Percentiles rank a stretch among this genome's conserved stretches.
Evolutionary conservation across 1,140 invertebrate genomes (phyloP).

Genomic region (Drosophila ananassae): DNA sequence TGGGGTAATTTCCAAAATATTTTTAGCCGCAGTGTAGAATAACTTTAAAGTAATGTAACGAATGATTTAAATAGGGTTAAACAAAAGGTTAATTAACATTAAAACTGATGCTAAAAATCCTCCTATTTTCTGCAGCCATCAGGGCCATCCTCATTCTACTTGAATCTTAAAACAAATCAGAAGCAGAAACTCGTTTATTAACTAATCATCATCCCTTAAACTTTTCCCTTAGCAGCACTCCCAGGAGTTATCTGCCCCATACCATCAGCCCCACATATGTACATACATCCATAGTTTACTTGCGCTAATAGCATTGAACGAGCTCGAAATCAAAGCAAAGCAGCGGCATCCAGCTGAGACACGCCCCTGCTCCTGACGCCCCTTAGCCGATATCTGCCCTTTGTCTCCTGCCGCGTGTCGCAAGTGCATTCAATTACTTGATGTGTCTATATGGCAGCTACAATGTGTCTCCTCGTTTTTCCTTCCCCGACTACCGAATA

Average conservation of each 20-base stretch:
- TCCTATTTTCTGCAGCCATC: no score
- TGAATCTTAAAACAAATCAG: not conserved
- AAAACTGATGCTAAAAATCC: no score
- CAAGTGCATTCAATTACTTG: slow-evolving; percentile 78
- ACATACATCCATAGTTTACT: slow-evolving; percentile 56
- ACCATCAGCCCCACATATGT: slow-evolving; percentile 1
- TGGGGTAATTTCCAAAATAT: slow-evolving; percentile 27
- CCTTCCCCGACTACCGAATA: not conserved
- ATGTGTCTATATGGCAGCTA: slow-evolving; percentile 69
- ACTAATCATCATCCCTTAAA: not conserved
- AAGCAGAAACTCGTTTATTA: not conserved
- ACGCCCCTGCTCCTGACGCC: not conserved
- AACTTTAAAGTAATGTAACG: not conserved
- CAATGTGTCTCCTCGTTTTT: slow-evolving; percentile 58
- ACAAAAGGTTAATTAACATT: no score
- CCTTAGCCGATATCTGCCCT: slow-evolving; percentile 2
- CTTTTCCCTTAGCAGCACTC: not conserved
- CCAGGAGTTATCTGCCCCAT: slow-evolving; percentile 5
- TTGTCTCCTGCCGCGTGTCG: slow-evolving; percentile 41
- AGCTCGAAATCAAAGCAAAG: slow-evolving; percentile 69
- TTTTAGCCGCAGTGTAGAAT: not conserved
- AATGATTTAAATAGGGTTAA: no score
- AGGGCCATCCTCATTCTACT: no score
- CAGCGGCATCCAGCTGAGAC: slow-evolving; percentile 41
- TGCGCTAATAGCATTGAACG: slow-evolving; percentile 70